Base-by-base conservation (phyloP, 1,140 invertebrate genomes). In the Tetraneura akinire region DNA sequence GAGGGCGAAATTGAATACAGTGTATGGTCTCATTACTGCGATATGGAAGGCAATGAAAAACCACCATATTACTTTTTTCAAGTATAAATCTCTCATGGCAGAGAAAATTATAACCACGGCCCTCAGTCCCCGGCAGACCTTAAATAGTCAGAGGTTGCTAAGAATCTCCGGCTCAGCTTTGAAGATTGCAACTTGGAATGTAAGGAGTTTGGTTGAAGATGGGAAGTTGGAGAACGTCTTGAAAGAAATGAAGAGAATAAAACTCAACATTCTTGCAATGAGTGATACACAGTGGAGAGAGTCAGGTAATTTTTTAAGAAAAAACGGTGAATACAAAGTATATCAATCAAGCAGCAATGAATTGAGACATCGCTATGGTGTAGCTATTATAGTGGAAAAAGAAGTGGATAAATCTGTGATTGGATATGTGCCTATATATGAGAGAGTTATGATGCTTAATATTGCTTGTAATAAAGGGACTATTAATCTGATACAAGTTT, bases 311-410 rank as follows among this genome's bases (percentile, higher is more conserved):
- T 64, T 29, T 64, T 21, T 57, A 57, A 57, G n/a, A 57, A 57
- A n/a, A 21, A 57, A 57, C 23, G 53, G 23, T n/a, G 23, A 57
- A 57, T n/a, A 57, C 14, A 57, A 57, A 21, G 5, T 57, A 57
- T 21, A 57, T 57, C 11, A 57, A 21, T 74, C 45, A 42, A 47
- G 71, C 13, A 74, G 49, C 42, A 45, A 29, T 29, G 62, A 80
- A 29, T 80, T 82, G 45, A 81, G 78, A 10, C 81, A 81, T 64
- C 21, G 51, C 23, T 80, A 82, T 81, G 82, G 82, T 8, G 76
- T 82, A 37, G 82, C 57, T 14, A 80, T 83, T 23, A 80, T 83
- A 29, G 53, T 82, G 26, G 23, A 71, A 13, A 70, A 80, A 37
- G 42, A 70, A 10, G 47, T 81, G 14, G 29, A 57, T 37, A 55